These are phyloP conservation scores for Parnassius mnemosyne DNA, from an alignment of 2,888 invertebrate genomes.

Conservation along the genomic window DNA sequence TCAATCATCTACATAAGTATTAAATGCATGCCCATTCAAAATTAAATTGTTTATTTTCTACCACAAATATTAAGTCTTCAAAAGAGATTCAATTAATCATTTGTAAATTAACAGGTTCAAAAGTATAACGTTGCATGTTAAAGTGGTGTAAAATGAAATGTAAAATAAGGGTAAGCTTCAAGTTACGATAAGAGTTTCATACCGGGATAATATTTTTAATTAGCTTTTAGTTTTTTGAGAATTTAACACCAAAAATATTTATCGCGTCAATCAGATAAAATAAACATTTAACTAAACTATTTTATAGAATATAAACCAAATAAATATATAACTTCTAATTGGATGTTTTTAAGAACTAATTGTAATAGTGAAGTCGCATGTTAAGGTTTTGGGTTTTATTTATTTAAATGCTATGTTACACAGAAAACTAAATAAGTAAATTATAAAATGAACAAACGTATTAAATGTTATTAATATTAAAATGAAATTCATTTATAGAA, in stretches of 20 bases:
- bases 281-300: not conserved
- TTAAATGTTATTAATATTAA: too few species aligned
- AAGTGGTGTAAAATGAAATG: not conserved
- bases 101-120: not conserved
- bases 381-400: not conserved
- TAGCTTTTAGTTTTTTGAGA: not conserved
- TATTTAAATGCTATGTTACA: too few species aligned
- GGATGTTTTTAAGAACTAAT: constrained; percentile 13
- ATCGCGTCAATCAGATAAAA: constrained; percentile 2
- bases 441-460: too few species aligned
- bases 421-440: too few species aligned
- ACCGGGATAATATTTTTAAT: not conserved
- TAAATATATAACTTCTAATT: constrained; percentile 5
- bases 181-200: not conserved
- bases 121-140: not conserved
- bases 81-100: too few species aligned
- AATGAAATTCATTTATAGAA: too few species aligned
- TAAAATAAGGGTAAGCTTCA: not conserved
- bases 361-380: constrained; percentile 17
- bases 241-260: constrained; percentile 4
- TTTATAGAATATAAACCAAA: not conserved
- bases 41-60: too few species aligned
- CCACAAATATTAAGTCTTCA: too few species aligned
- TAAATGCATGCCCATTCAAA: too few species aligned
- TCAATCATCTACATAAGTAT: too few species aligned